Evolutionary conservation across 1,140 invertebrate genomes (phyloP), one percentile per base, ranked within the genome.

Genomic region (Ditylenchus dipsaci): DNA sequence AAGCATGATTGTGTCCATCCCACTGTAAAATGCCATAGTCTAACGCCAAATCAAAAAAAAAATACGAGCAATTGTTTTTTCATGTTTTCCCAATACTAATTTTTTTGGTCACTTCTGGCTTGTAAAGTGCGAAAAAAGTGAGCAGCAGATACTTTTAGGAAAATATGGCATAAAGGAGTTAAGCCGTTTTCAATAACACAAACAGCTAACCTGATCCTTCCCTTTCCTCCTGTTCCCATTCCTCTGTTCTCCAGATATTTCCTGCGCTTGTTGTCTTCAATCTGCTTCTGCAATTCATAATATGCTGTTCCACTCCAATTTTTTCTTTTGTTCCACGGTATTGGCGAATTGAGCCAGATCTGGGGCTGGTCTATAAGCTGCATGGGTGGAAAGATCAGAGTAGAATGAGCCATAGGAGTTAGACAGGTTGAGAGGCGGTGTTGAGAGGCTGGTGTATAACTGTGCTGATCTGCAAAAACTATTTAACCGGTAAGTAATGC

Each of bases 161-260:
- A n/a, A n/a, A n/a, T n/a, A n/a, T n/a, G n/a, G n/a, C n/a, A n/a
- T n/a, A n/a, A n/a, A n/a, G n/a, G n/a, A n/a, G n/a, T n/a, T n/a
- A n/a, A 53, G 49, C n/a, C 15, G 3, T 21, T 7, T 8, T 53
- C 15, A 53, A 53, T 21, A 3, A 3, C 49, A 61, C 3, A 61
- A 21, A 13, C 29, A 59, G 59, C 15, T 23, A n/a, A 77, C 76
- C 67, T 73, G 13, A 77, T 67, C 58, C 76, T 47, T 59, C 66
- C 3, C 68, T 17, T 49, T 78, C 78, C n/a, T 78, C 76, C 23
- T 68, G 59, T 42, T 80, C 72, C 76, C 76, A 78, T 38, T 78
- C 29, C 65, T 66, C 23, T 76, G 63, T 78, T 77, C 47, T 81
- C 78, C 33, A 77, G 45, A 1, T 53, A 47, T 38, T 75, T 72